Base-by-base conservation (phyloP, 2,888 invertebrate species). In the Calliphora vomitoria region DNA sequence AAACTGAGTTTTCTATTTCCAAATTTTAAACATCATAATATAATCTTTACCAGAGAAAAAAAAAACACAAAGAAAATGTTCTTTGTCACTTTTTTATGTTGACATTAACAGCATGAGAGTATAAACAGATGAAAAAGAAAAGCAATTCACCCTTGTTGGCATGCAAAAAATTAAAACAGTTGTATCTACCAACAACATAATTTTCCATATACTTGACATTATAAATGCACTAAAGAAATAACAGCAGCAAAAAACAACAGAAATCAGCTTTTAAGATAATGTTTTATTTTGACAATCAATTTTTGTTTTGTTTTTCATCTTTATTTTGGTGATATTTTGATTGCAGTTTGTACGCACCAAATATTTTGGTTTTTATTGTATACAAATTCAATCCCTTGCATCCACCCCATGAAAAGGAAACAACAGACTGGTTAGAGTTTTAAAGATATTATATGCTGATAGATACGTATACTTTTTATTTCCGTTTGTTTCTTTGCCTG, bases 171-270 rank as follows among this genome's bases (percentile, higher is more conserved):
- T 25, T 25, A 50, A 13, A 58, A 5, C 20, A 11, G 60, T 60
- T 47, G 18, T 69, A 60, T 58, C n/a, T 35, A 60, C 10, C 18
- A 75, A 64, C 55, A 80, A 69, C 47, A 74, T 64, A 79, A 82
- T 86, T 81, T 72, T 84, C 74, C 74, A 82, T 62, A 72, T 78
- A 87, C 81, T 87, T 84, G 81, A 18, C 78, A 76, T 80, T 58
- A 74, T 66, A 74, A 82, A 81, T 81, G 81, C 62, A 55, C 68
- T 74, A 18, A 25, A 72, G 25, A 58, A 85, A 58, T n/a, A 35
- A 10, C 44, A 41, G 35, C 25, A 71, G 18, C 11, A 68, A 47
- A 25, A 31, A 25, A 8, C 15, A 53, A 64, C 20, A 41, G 18
- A 75, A 78, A 68, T 74, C 84, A 84, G 60, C 72, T 81, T 60